Base-by-base conservation (phyloP, 1,140 invertebrate species). In the Anoplolepis gracilipes region DNA sequence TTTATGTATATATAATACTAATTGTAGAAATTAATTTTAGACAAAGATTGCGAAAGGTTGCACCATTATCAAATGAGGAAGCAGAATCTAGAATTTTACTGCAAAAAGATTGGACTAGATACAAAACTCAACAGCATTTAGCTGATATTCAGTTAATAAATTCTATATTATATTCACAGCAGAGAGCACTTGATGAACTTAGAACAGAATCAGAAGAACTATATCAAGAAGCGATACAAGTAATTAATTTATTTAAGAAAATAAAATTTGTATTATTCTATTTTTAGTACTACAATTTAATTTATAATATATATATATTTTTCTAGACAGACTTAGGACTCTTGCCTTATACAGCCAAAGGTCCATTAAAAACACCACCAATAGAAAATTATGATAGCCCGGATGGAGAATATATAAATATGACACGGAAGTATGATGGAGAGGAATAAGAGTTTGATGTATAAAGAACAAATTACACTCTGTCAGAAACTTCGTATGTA, bases 351-450 rank as follows among this genome's bases (percentile, higher is more conserved):
- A 95, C 93, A 36, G 91, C 95, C 2, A 95, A 95, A 85, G 98
- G 98, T 1, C 97, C 98, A 0, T 95, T 97, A 5, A 94, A 96
- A 39, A 98, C 98, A 11, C 97, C 98, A 36, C 96, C 98, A 0
- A 97, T 98, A 70, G 95, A 97, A 89, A 95, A 96, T 86, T 99
- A 98, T 93, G 95, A 96, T 2, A 95, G 95, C 78, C 97, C 97
- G 0, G 98, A 99, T 95, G 98, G 98, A 28, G 97, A 98, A 91
- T 98, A 98, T 91, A 93, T 96, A n/a, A 97, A 98, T 92, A 95
- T 97, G 28, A 97, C 97, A 0, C 97, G 96, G 94, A 97, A 97
- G 92, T 99, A 84, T 57, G 87, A 88, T 0, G 93, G 92, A 72
- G 93, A 94, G 86, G 76, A 82, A 85, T 72, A 25, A 89, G 33